Evolutionary conservation across 2,113 vertebrate species (phyloP).

Genomic region (Nycticryphes semicollaris): DNA sequence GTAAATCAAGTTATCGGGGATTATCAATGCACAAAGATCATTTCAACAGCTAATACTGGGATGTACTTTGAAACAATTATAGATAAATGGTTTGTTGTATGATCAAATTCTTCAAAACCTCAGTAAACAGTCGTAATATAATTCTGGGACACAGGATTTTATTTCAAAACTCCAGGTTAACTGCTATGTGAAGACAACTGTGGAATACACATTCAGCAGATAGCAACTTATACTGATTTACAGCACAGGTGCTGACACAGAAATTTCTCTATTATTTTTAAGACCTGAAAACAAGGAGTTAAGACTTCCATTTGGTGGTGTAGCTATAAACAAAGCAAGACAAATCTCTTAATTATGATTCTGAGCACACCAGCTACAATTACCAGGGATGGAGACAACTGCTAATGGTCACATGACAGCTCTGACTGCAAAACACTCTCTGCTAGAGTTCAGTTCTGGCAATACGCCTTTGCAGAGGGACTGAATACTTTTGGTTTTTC

Average conservation of each 20-base stretch:
- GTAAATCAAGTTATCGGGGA: not conserved
- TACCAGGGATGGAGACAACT: not conserved
- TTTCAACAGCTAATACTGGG: not conserved
- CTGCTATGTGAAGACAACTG: not conserved
- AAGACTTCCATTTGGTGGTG: not conserved
- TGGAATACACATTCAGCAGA: not conserved
- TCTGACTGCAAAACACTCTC: not conserved
- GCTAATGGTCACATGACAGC: not conserved
- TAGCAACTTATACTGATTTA: not conserved
- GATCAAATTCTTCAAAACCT: not conserved
- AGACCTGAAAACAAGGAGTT: not conserved
- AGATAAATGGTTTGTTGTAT: not conserved
- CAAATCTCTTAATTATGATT: slow-evolving; percentile 19
- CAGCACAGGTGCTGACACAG: not conserved
- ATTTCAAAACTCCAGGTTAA: not conserved
- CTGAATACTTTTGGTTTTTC: not conserved
- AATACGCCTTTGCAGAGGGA: not conserved
- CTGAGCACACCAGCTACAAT: not conserved
- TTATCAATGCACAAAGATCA: not conserved
- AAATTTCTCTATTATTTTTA: not conserved
- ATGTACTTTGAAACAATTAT: not conserved
- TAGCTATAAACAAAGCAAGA: not conserved
- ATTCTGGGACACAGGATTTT: not conserved
- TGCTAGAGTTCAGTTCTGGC: not conserved
- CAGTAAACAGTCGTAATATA: not conserved